These are phyloP conservation scores for Melanotaenia duboulayi DNA, from an alignment of 2,113 vertebrate species.

Conservation along the genomic window DNA sequence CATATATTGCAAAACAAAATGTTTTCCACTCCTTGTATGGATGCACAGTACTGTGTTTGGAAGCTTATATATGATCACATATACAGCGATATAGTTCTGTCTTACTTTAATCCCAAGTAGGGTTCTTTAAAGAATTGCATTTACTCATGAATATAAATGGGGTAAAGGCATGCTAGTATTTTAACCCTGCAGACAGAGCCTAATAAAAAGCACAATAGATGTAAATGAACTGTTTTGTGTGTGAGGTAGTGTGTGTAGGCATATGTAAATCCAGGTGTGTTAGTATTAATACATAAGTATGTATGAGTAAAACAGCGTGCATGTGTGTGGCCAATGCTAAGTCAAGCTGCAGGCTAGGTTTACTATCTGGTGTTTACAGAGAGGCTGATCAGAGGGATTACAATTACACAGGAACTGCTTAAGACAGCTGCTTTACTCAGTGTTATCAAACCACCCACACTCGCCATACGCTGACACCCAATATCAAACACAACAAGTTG, in stretches of 20 bases:
- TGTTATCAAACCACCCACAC: conserved; percentile 60
- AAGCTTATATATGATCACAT: too few relatives aligned
- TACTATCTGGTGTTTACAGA: conserved; percentile 71
- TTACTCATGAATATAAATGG: conserved; percentile 38
- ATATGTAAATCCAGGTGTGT: conserved; percentile 15
- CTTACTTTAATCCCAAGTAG: neutral
- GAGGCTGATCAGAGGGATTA: conserved; percentile 68
- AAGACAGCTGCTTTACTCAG: conserved; percentile 68
- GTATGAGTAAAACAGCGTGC: neutral
- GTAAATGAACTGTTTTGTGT: conserved; percentile 24
- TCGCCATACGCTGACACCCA: conserved; percentile 42
- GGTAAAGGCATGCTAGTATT: conserved; percentile 28
- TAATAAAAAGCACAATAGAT: conserved; percentile 52
- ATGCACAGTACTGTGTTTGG: too few relatives aligned
- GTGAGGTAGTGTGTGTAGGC: neutral
- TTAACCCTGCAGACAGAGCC: conserved; percentile 43
- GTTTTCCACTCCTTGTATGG: too few relatives aligned
- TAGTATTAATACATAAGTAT: neutral
- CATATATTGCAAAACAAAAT: conserved; percentile 22
- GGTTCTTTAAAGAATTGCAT: conserved; percentile 38
- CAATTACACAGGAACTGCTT: conserved; percentile 70
- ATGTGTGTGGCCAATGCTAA: conserved; percentile 21
- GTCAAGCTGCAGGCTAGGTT: conserved; percentile 58
- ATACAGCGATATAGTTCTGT: too few relatives aligned
- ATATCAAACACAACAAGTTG: conserved; percentile 50